A percentile compares a stretch with the other conserved stretches of the same genome.
Conservation (phyloP, 2,797 vertebrate species). For the Acridotheres tristis region DNA sequence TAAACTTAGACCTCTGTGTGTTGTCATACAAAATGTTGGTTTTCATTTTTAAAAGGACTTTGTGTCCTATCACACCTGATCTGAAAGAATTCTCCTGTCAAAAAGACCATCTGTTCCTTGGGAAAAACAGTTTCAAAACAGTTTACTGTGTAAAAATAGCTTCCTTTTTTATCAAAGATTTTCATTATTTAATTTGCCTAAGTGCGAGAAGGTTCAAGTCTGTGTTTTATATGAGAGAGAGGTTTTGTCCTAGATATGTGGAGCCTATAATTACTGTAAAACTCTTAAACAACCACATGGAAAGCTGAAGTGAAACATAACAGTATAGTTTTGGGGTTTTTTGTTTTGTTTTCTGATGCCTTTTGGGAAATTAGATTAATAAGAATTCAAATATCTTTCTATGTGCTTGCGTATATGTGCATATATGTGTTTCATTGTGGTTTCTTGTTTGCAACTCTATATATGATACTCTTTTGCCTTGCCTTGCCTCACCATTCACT, state of each 20-base stretch:
- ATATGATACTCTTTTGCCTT: neutral
- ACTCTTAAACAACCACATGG: neutral
- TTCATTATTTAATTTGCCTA: neutral
- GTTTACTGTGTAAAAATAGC: neutral
- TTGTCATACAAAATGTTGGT: neutral
- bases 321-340: accelerated
- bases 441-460: neutral
- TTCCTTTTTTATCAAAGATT: neutral
- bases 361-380: neutral
- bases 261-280: neutral
- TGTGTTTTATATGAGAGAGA: neutral
- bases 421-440: neutral
- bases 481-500: neutral
- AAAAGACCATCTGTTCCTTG: neutral
- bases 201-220: neutral
- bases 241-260: neutral
- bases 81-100: neutral
- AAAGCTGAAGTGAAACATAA: neutral
- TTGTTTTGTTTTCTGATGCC: neutral
- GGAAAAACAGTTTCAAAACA: neutral
- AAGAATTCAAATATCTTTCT: neutral
- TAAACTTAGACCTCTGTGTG: neutral
- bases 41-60: neutral
- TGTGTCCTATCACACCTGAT: neutral
- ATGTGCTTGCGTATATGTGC: accelerated